Evolutionary conservation across 2,888 invertebrate species (phyloP).

Genomic region (Drosophila greeni): DNA sequence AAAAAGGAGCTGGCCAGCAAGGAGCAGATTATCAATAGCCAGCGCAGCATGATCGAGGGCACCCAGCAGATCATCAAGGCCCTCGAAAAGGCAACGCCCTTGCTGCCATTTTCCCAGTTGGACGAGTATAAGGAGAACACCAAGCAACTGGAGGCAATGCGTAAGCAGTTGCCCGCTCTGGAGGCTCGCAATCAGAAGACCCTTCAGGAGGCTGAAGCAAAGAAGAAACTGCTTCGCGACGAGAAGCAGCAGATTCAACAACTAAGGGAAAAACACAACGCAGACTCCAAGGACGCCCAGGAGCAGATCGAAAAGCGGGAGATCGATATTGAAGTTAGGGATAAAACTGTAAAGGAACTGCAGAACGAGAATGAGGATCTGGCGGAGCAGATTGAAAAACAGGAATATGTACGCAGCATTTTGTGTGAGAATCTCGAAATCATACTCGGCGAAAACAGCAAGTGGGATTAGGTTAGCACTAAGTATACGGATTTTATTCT

Average conservation of each 20-base stretch:
- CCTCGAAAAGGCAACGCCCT: slow-evolving; percentile 47
- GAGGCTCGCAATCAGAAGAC: slow-evolving; percentile 22
- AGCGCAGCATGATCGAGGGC: slow-evolving; percentile 41
- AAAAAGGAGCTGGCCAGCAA: slow-evolving; percentile 48
- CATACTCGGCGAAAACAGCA: slow-evolving; percentile 22
- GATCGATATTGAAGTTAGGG: background rate
- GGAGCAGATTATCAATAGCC: slow-evolving; percentile 48
- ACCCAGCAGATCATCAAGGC: slow-evolving; percentile 41
- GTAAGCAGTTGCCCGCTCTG: slow-evolving; percentile 26
- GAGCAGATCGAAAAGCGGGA: slow-evolving; percentile 1
- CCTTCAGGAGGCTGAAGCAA: slow-evolving; percentile 3
- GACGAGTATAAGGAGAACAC: slow-evolving; percentile 44
- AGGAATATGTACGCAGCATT: slow-evolving; percentile 5
- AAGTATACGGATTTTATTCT: slow-evolving; percentile 40
- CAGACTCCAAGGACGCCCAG: slow-evolving; percentile 17
- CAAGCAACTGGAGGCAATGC: slow-evolving; percentile 34
- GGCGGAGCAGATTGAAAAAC: slow-evolving; percentile 16
- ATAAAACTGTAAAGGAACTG: background rate
- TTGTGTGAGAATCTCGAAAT: slow-evolving; percentile 21
- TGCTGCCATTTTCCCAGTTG: slow-evolving; percentile 46
- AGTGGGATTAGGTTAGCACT: slow-evolving; percentile 23
- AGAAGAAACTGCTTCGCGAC: slow-evolving; percentile 13
- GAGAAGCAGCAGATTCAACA: slow-evolving; percentile 24
- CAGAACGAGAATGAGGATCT: slow-evolving; percentile 7
- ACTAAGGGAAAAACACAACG: slow-evolving; percentile 8